Conservation (phyloP, 2,113 vertebrate genomes). For the Hydrochoerus hydrochaeris region DNA sequence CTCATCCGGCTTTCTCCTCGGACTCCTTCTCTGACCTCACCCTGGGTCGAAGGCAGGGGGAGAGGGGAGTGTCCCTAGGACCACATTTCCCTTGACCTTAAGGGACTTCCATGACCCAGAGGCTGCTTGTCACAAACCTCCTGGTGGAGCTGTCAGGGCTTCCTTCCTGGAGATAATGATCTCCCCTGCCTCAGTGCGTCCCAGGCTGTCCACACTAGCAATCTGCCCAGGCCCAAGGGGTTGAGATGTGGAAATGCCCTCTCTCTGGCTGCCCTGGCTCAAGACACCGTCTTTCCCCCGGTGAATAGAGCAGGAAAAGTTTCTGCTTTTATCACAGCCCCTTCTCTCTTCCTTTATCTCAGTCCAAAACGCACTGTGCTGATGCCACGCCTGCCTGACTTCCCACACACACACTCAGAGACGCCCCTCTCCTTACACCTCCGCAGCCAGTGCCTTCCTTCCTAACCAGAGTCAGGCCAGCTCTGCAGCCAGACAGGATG, state of each 20-base stretch:
- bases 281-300: neutral
- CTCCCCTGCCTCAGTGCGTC: constrained; percentile 57
- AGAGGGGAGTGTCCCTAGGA: constrained; percentile 59
- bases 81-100: constrained; percentile 80
- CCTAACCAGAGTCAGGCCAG: neutral
- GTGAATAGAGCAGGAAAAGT: neutral
- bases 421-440: neutral
- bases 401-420: neutral
- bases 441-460: neutral
- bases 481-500: neutral
- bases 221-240: neutral
- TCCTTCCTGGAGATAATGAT: constrained; percentile 75
- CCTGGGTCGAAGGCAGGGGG: too few species aligned
- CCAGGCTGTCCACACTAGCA: constrained; percentile 59
- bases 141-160: constrained; percentile 71
- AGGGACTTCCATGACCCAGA: constrained; percentile 72
- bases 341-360: constrained; percentile 20
- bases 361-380: neutral
- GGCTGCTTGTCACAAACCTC: constrained; percentile 73
- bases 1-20: too few species aligned
- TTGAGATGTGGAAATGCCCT: constrained; percentile 40
- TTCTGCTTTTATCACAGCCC: neutral
- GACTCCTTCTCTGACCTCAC: too few species aligned
- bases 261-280: neutral
- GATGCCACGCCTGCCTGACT: too few species aligned